Conservation (phyloP, 2,113 vertebrate species). For the Caranx ignobilis region DNA sequence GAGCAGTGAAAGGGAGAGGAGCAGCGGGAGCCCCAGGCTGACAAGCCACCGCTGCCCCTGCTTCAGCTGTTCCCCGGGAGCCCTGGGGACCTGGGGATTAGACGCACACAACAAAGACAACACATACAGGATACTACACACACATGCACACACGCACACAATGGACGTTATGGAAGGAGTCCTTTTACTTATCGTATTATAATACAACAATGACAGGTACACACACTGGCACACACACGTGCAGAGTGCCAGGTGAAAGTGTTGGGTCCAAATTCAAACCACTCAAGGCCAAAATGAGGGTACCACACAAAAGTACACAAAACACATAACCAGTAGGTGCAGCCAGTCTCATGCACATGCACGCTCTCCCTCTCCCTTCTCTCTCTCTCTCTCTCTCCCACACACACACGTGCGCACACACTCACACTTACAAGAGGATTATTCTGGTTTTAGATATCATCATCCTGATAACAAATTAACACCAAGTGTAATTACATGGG, state of each 20-base stretch:
- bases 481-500: too few species aligned
- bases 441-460: background rate
- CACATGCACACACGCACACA: conserved; percentile 27
- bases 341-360: too few species aligned
- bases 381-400: too few species aligned
- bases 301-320: conserved; percentile 23
- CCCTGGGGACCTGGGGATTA: conserved; percentile 88
- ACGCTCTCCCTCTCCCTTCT: too few species aligned
- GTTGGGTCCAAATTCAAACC: conserved; percentile 36
- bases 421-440: background rate
- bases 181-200: conserved; percentile 37
- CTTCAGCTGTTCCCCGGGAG: conserved; percentile 93
- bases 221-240: background rate
- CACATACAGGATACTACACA: conserved; percentile 62
- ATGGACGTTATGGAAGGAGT: conserved; percentile 27
- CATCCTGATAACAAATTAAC: too few species aligned
- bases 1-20: conserved; percentile 90
- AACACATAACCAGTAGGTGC: conserved; percentile 9
- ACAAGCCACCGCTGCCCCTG: conserved; percentile 90
- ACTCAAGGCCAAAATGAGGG: conserved; percentile 34
- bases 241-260: conserved; percentile 5
- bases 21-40: conserved; percentile 90
- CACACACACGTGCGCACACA: background rate
- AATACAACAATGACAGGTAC: conserved; percentile 49
- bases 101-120: conserved; percentile 83